phyloP scores from a whole-genome alignment of 2,888 invertebrate genomes.

The Macropis europaea region DNA sequence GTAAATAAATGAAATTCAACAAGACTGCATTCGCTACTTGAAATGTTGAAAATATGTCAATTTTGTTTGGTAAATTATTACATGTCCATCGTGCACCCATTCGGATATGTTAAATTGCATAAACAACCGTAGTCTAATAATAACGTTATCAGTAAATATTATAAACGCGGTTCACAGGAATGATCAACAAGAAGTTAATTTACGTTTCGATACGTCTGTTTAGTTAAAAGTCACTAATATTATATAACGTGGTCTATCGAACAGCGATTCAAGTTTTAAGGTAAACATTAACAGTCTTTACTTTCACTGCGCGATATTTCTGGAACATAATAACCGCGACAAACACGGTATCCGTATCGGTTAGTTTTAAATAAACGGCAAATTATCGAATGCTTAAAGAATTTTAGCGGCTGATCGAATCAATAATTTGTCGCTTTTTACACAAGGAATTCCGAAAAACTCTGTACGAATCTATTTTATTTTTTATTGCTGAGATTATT shows the following conservation, averaged over 20 bases:
- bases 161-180: not conserved
- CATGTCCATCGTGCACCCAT: no score
- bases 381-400: no score
- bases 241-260: slow-evolving; percentile 1
- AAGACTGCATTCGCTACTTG: no score
- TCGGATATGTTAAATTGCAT: no score
- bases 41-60: no score
- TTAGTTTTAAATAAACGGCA: slow-evolving; percentile 1
- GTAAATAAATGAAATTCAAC: no score
- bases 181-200: slow-evolving; percentile 10
- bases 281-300: slow-evolving; percentile 12
- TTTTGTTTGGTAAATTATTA: no score
- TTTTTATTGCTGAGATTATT: not conserved
- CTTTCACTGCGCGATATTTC: slow-evolving; percentile 22
- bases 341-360: not conserved
- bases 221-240: slow-evolving; percentile 6
- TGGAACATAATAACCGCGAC: not conserved
- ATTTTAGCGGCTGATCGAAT: no score
- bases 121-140: no score
- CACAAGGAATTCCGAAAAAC: not conserved
- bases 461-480: not conserved
- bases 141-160: no score
- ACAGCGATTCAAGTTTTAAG: slow-evolving; percentile 17
- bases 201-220: not conserved
- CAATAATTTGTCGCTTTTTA: no score